Evolutionary conservation across 2,113 vertebrate genomes (phyloP), one percentile per base, ranked within the genome.

Genomic region (Urocitellus parryii): DNA sequence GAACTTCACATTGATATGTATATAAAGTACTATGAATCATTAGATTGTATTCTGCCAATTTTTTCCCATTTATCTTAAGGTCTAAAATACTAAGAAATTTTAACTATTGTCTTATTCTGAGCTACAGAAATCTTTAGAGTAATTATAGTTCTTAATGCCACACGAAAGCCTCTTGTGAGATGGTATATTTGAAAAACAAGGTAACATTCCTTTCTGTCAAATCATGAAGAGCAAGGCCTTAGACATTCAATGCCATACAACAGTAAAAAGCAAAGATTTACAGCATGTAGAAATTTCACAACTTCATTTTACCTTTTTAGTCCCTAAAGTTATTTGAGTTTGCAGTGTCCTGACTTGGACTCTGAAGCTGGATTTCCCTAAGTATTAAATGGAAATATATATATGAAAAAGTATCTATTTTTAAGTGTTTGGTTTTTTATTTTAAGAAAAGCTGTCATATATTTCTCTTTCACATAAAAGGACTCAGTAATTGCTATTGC

Each of bases 231-330:
- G 9, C 73, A 70, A 67, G 8, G 48, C 11, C 20, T 67, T 68
- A 77, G 37, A 92, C 51, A 77, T 8, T 34, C 45, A 85, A 25
- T 51, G 7, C 11, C 14, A 68, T 8, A 37, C 5, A 58, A 39
- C 1, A 0, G 0, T 74, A 45, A 92, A 72, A 58, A 42, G 24
- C 10, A 42, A 82, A 72, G 32, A 67, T n/a, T 63, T 51, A 78
- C 4, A 70, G 20, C 27, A 56, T 17, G 65, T 6, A 68, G 1
- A 51, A 37, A 90, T 39, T 80, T 79, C 58, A 84, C 45, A 56
- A 37, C 87, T 83, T 77, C 73, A 84, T 67, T 90, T 65, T 93
- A 34, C 8, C 1, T 95, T 86, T 45, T 74, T 78, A n/a, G 65
- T 9, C 29, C 27, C 24, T 27, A 39, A 77, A 70, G 27, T 32